These are phyloP conservation scores for Erannis defoliaria DNA, from an alignment of 2,888 invertebrate species.

Conservation along the genomic window DNA sequence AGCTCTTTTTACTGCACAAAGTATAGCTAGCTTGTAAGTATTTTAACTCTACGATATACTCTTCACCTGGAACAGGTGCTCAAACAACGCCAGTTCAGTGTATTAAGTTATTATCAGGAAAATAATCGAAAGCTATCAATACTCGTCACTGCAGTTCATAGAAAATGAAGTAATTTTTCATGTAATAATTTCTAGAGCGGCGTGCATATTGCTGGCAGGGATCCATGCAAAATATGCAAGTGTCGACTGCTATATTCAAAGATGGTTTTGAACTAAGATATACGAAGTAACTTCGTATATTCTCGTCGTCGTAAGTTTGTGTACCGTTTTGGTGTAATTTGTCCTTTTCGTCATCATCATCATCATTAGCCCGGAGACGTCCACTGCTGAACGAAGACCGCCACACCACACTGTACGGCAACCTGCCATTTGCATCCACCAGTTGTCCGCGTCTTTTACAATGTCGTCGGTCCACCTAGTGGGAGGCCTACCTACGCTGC, in stretches of 20 bases:
- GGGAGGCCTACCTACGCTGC: too few relatives aligned
- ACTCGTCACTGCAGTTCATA: conserved; percentile 32
- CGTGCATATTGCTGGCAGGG: conserved; percentile 1
- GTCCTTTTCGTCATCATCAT: too few relatives aligned
- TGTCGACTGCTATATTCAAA: neutral
- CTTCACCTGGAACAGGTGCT: conserved; percentile 17
- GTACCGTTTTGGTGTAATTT: too few relatives aligned
- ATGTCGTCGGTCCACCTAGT: too few relatives aligned
- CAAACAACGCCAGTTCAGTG: conserved; percentile 27
- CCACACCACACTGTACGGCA: too few relatives aligned
- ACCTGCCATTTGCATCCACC: too few relatives aligned
- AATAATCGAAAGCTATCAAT: conserved; percentile 41
- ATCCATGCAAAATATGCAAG: conserved; percentile 7
- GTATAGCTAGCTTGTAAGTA: neutral
- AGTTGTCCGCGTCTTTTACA: too few relatives aligned
- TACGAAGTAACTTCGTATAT: too few relatives aligned
- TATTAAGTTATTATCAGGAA: conserved; percentile 36
- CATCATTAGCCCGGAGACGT: too few relatives aligned
- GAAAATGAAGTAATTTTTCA: conserved; percentile 38
- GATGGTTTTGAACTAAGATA: neutral
- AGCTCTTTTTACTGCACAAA: neutral
- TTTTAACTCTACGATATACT: neutral
- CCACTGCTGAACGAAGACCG: too few relatives aligned
- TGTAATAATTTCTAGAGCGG: conserved; percentile 7
- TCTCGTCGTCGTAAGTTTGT: too few relatives aligned